phyloP scores from a whole-genome alignment of 2,797 vertebrate species.

The Alectoris magna region DNA sequence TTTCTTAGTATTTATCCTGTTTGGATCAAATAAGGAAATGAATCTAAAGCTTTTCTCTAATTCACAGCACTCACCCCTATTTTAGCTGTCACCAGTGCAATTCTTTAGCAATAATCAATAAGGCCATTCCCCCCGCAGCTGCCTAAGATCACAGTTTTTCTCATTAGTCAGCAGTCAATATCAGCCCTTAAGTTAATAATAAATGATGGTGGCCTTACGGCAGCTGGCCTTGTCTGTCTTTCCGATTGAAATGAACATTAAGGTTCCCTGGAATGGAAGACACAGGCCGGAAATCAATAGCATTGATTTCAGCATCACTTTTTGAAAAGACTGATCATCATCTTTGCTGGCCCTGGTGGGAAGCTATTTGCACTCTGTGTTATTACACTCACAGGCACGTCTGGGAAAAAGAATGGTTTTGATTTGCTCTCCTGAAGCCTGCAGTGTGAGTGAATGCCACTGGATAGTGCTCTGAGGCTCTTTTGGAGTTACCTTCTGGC shows the following conservation, averaged over 20 bases:
- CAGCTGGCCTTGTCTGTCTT: conserved; percentile 54
- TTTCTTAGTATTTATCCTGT: conserved; percentile 7
- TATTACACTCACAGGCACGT: background rate
- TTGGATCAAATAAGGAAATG: background rate
- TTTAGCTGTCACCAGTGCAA: conserved; percentile 31
- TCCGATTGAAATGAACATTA: conserved; percentile 36
- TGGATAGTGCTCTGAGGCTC: background rate
- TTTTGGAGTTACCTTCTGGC: background rate
- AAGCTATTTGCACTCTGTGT: conserved; percentile 37
- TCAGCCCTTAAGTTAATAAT: conserved; percentile 64
- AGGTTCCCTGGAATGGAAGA: conserved; percentile 62
- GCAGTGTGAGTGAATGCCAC: background rate
- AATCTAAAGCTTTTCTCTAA: background rate
- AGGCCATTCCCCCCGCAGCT: conserved; percentile 35
- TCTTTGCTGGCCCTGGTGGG: conserved; percentile 35
- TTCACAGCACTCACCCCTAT: conserved; percentile 9
- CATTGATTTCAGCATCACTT: conserved; percentile 66
- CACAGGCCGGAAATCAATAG: conserved; percentile 64
- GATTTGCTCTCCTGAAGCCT: conserved; percentile 2
- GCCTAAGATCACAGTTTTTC: conserved; percentile 50
- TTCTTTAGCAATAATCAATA: conserved; percentile 55
- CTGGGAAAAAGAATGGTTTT: background rate
- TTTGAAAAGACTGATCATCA: conserved; percentile 69
- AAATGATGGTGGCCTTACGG: conserved; percentile 32
- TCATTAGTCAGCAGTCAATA: conserved; percentile 72